These are phyloP conservation scores for Chymomyza amoena DNA, from an alignment of 2,888 invertebrate species.

Conservation along the genomic window DNA sequence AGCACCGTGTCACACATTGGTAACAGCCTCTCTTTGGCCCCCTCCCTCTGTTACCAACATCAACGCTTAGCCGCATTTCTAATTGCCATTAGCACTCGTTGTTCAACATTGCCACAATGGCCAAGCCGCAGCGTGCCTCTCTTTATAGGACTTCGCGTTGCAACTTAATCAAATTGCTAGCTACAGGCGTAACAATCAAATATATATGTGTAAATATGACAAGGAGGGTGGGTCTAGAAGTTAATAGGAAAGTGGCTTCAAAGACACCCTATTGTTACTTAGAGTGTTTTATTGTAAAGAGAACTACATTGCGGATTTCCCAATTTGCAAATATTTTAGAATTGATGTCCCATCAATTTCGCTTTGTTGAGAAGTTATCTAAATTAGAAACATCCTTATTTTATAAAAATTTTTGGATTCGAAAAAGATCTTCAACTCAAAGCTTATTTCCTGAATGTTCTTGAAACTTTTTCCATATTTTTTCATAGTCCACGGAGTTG, in stretches of 20 bases:
- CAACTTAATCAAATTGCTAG: conserved; percentile 30
- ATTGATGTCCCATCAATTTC: too few species aligned
- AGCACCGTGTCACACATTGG: conserved; percentile 26
- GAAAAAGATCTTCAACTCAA: too few species aligned
- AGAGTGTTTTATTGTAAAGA: too few species aligned
- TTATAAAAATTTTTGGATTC: too few species aligned
- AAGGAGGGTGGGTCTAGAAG: not conserved
- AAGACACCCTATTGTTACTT: too few species aligned
- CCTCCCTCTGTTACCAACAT: not conserved
- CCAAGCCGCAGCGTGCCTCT: conserved; percentile 6
- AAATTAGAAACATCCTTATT: too few species aligned
- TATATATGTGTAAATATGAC: not conserved
- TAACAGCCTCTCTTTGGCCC: conserved; percentile 1
- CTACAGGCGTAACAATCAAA: conserved; percentile 3
- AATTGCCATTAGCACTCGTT: conserved; percentile 42
- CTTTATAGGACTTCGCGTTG: conserved; percentile 1
- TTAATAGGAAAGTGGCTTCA: conserved; percentile 26
- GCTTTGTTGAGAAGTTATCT: too few species aligned
- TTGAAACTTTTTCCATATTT: too few species aligned
- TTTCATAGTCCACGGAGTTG: too few species aligned
- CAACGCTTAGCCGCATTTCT: conserved; percentile 34
- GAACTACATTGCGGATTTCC: too few species aligned
- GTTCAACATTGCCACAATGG: conserved; percentile 25
- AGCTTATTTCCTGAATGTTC: too few species aligned
- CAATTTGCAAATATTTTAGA: too few species aligned